phyloP scores from a whole-genome alignment of 2,113 vertebrate genomes.

The Furnarius figulus region DNA sequence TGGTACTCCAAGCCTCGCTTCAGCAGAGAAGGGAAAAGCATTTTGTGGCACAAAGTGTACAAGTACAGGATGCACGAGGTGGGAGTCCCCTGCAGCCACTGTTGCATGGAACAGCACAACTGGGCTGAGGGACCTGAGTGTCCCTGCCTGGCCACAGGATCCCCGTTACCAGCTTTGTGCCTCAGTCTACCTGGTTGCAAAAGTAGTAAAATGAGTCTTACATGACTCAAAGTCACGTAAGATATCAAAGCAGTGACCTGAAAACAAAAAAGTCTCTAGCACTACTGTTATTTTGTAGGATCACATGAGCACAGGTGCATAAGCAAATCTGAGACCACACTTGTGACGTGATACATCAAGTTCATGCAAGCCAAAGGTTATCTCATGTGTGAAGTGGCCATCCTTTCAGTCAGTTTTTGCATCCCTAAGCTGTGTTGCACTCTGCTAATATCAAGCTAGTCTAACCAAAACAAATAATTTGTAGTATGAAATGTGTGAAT shows the following conservation, averaged over 20 bases:
- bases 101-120: background rate
- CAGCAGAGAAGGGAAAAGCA: background rate
- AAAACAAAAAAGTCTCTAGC: background rate
- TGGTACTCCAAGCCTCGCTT: background rate
- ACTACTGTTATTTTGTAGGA: background rate
- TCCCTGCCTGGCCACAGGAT: background rate
- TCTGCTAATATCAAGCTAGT: background rate
- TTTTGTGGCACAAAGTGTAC: background rate
- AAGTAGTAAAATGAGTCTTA: background rate
- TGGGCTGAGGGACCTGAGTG: background rate
- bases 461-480: background rate
- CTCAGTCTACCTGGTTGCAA: background rate
- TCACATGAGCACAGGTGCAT: background rate
- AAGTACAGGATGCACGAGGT: accelerated
- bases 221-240: background rate
- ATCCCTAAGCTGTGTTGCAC: background rate
- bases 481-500: background rate
- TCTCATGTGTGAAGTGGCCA: background rate
- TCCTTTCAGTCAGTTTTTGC: background rate
- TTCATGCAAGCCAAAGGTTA: background rate
- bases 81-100: background rate
- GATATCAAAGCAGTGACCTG: background rate
- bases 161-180: background rate
- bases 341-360: accelerated
- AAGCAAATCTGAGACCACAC: background rate